Evolutionary conservation across 2,888 invertebrate species (phyloP).

Genomic region (Chironomus riparius): DNA sequence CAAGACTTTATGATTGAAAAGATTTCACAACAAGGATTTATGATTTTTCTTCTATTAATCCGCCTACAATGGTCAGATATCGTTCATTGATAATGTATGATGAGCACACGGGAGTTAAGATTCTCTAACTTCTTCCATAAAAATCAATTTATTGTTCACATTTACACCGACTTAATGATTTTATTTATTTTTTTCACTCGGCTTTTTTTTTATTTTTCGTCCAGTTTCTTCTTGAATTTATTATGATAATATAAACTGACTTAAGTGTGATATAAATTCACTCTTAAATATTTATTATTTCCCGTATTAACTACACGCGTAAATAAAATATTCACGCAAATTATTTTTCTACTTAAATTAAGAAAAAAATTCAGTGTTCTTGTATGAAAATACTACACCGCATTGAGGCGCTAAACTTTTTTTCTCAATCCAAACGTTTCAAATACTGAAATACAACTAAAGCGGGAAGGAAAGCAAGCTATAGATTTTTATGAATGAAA

Average conservation of each 20-base stretch:
- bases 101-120: too few relatives aligned
- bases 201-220: not conserved
- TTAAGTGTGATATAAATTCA: too few relatives aligned
- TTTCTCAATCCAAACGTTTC: constrained; percentile 10
- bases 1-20: not conserved
- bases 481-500: constrained; percentile 43
- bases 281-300: not conserved
- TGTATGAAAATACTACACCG: not conserved
- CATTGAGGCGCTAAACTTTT: too few relatives aligned
- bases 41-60: not conserved
- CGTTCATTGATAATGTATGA: too few relatives aligned
- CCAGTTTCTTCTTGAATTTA: not conserved
- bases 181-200: not conserved
- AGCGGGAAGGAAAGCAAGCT: constrained; percentile 14
- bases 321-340: not conserved
- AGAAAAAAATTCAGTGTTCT: not conserved
- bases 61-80: too few relatives aligned
- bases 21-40: not conserved
- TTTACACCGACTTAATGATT: not conserved
- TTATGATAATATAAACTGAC: not conserved
- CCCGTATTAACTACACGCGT: not conserved
- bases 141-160: too few relatives aligned
- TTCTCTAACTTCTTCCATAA: too few relatives aligned
- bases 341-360: not conserved
- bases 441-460: constrained; percentile 27